Conservation (phyloP, 2,888 invertebrate species). For the Calameuta idolon region DNA sequence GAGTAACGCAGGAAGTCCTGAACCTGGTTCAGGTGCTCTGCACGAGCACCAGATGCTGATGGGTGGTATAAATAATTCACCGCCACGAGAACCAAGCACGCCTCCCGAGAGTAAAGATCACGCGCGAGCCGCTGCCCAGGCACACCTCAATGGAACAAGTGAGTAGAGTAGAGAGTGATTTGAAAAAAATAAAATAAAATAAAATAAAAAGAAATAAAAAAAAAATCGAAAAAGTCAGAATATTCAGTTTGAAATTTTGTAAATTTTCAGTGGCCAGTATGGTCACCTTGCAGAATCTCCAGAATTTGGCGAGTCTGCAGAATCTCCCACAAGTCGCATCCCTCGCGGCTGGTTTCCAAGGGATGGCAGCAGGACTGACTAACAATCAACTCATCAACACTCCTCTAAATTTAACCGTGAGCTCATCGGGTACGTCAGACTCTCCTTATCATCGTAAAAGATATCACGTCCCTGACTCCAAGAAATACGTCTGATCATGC, state of each 20-base stretch:
- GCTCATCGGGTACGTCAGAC: slow-evolving; percentile 67
- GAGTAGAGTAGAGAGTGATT: slow-evolving; percentile 60
- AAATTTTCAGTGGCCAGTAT: slow-evolving; percentile 76
- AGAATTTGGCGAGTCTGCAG: slow-evolving; percentile 82
- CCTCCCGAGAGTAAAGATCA: slow-evolving; percentile 66
- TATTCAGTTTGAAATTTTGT: slow-evolving; percentile 1
- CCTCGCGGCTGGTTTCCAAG: slow-evolving; percentile 75
- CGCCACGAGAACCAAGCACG: slow-evolving; percentile 57
- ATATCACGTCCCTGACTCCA: background rate
- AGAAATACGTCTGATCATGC: background rate
- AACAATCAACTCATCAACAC: slow-evolving; percentile 79
- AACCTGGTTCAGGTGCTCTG: slow-evolving; percentile 56
- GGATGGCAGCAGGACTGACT: slow-evolving; percentile 70
- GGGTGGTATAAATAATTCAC: slow-evolving; percentile 57
- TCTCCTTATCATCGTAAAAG: background rate
- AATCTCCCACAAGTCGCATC: slow-evolving; percentile 74
- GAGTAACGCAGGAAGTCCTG: slow-evolving; percentile 64
- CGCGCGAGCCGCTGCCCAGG: slow-evolving; percentile 69
- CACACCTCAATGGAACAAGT: slow-evolving; percentile 77
- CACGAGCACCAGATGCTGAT: slow-evolving; percentile 64
- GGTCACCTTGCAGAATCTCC: slow-evolving; percentile 81
- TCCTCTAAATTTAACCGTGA: slow-evolving; percentile 86
- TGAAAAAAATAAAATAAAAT: background rate
- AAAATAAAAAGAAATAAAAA: background rate
- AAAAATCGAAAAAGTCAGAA: background rate